phyloP scores from a whole-genome alignment of 2,113 vertebrate genomes.

The Pteronura brasiliensis region DNA sequence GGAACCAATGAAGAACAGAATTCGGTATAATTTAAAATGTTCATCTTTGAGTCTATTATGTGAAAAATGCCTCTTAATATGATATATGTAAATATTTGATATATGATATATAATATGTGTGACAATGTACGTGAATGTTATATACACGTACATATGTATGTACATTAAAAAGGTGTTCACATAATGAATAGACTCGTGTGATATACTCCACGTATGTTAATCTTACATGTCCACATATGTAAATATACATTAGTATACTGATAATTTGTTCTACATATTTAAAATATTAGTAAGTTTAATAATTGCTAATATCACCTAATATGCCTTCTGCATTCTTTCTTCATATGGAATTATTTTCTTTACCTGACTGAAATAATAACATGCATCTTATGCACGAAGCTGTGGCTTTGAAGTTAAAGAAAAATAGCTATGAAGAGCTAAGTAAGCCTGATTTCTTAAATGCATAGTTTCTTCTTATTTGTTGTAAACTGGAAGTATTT shows the following conservation, averaged over 20 bases:
- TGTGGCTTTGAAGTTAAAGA: neutral
- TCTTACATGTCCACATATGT: neutral
- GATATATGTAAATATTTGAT: neutral
- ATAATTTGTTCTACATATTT: neutral
- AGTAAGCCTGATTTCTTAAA: neutral
- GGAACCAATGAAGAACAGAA: neutral
- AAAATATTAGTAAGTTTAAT: neutral
- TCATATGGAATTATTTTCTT: neutral
- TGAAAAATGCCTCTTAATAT: neutral
- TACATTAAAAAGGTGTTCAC: neutral
- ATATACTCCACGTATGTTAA: neutral
- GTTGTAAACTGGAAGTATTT: neutral
- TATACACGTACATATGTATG: neutral
- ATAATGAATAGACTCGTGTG: neutral
- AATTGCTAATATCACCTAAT: neutral
- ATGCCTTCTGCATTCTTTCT: rapidly evolving
- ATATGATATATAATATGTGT: neutral
- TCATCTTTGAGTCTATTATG: neutral
- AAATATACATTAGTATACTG: neutral
- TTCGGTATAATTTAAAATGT: neutral
- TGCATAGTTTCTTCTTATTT: neutral
- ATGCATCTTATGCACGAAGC: neutral
- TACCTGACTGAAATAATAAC: neutral
- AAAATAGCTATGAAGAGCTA: neutral
- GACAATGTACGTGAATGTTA: neutral